A percentile compares a stretch with the other conserved stretches of the same genome.
phyloP scores from a whole-genome alignment of 2,113 vertebrate genomes.

The Syngnathus typhle region DNA sequence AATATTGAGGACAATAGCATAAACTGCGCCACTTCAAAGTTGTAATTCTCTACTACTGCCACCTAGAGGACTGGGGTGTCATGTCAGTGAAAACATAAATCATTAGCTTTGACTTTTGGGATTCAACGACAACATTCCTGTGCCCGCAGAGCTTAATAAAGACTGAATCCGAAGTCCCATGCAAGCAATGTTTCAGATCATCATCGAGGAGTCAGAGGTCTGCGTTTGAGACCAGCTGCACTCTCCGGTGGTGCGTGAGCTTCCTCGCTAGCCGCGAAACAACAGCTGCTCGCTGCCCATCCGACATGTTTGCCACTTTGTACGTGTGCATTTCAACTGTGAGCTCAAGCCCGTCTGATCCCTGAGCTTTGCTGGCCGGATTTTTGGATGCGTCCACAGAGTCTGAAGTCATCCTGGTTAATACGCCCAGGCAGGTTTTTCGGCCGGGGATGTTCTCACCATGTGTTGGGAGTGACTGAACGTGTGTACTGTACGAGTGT shows the following conservation, averaged over 20 bases:
- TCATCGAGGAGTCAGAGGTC: background rate
- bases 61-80: background rate
- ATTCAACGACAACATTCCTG: background rate
- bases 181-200: background rate
- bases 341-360: slow-evolving; percentile 50
- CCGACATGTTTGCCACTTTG: slow-evolving; percentile 34
- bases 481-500: slow-evolving; percentile 5
- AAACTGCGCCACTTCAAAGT: background rate
- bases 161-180: background rate
- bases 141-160: background rate
- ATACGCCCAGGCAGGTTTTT: slow-evolving; percentile 38
- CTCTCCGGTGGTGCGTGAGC: slow-evolving; percentile 10
- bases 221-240: background rate
- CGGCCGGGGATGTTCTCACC: slow-evolving; percentile 23
- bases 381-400: slow-evolving; percentile 42
- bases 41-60: background rate
- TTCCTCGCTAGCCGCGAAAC: slow-evolving; percentile 35
- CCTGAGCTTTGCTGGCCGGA: slow-evolving; percentile 42
- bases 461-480: background rate
- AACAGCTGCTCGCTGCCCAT: slow-evolving; percentile 53
- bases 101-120: background rate
- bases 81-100: background rate
- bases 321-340: slow-evolving; percentile 37
- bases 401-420: slow-evolving; percentile 56
- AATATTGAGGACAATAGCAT: background rate